These are phyloP conservation scores for Tinea trinotella DNA, from an alignment of 2,888 invertebrate species.

Conservation along the genomic window DNA sequence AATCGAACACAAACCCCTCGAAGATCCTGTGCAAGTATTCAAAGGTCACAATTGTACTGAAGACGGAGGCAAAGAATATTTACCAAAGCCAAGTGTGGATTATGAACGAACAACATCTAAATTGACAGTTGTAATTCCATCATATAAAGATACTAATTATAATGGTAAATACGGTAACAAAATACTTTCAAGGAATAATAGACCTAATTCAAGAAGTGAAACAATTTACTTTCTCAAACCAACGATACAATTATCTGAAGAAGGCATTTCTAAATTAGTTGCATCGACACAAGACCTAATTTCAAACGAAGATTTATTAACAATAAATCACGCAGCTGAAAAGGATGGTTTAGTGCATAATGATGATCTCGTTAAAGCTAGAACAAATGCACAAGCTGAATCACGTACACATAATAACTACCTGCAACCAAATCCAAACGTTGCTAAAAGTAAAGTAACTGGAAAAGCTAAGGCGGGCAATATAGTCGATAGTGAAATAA, in stretches of 20 bases:
- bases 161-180: constrained; percentile 48
- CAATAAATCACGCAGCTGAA: constrained; percentile 71
- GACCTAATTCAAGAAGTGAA: constrained; percentile 41
- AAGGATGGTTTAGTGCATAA: constrained; percentile 35
- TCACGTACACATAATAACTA: constrained; percentile 28
- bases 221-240: constrained; percentile 37
- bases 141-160: constrained; percentile 27
- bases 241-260: constrained; percentile 29
- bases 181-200: constrained; percentile 27
- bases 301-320: constrained; percentile 74
- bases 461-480: constrained; percentile 46
- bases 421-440: constrained; percentile 24
- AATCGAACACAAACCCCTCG: constrained; percentile 26
- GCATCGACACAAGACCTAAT: constrained; percentile 74
- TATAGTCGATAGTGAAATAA: constrained; percentile 38
- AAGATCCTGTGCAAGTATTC: constrained; percentile 43
- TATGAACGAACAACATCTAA: constrained; percentile 24
- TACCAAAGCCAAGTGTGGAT: neutral
- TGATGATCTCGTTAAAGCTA: constrained; percentile 51
- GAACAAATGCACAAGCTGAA: constrained; percentile 31
- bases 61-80: constrained; percentile 28
- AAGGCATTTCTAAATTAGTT: constrained; percentile 62
- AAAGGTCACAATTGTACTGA: constrained; percentile 52
- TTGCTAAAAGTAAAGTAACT: constrained; percentile 37
- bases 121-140: constrained; percentile 34